Base-by-base conservation (phyloP, 2,797 vertebrate species). In the Melanogrammus aeglefinus region DNA sequence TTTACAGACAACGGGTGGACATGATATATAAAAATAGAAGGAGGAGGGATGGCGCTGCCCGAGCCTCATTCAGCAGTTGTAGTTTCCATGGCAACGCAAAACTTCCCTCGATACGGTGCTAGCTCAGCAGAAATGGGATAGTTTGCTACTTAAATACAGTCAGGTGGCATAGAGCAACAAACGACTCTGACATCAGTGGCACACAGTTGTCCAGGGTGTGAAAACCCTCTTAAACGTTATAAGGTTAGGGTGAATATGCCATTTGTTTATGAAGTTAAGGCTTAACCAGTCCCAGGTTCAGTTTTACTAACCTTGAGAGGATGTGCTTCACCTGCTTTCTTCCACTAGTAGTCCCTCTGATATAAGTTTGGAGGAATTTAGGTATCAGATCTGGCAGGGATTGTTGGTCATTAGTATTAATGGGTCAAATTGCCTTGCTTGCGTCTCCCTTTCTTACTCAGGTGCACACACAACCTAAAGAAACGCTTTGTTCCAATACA, bases 51-150 rank as follows among this genome's bases (percentile, higher is more conserved):
- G 76, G 78, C 66, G 80, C 82, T 38, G 86, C 77, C 41, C 51
- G 80, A 78, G 81, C 76, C 63, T 69, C 24, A 69, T 86, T 77
- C 47, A 78, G 85, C 79, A 76, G 73, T 31, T 77, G 72, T 77
- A 82, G 93, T 94, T 93, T 90, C 93, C 87, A 93, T 90, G 89
- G 90, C 79, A 93, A 94, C 91, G 57, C 36, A 80, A 86, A 92
- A 86, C 81, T 82, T 87, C 82, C 87, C 81, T 77, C 78, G 27
- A 77, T 76, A 72, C 57, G 82, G 72, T 78, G 85, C 79, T 76
- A 83, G 83, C 81, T 91, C 85, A 90, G 91, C 88, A 88, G 78
- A 91, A 85, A 77, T 79, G 24, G 8, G 72, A 39, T 29, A 38
- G 39, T 74, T 27, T 66, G 36, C 79, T 81, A 16, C 1, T 72